These are phyloP conservation scores for Anas bernieri DNA, from an alignment of 2,797 vertebrate species.

Conservation along the genomic window DNA sequence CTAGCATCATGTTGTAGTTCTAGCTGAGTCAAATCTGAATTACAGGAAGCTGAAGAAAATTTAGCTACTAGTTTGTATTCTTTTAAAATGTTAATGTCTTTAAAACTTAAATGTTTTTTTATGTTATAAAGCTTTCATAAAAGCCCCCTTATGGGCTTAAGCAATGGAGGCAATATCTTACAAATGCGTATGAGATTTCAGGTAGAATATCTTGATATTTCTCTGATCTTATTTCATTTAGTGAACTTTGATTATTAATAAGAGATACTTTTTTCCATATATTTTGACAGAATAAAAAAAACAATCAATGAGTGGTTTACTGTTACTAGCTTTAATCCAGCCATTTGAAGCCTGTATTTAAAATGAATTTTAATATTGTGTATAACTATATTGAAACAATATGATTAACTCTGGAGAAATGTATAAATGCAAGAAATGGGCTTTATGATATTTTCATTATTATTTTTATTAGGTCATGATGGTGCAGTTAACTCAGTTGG, in stretches of 20 bases:
- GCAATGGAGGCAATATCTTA: neutral
- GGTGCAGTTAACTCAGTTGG: slow-evolving; percentile 84
- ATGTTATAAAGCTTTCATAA: neutral
- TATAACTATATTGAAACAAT: neutral
- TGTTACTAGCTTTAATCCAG: neutral
- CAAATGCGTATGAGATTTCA: neutral
- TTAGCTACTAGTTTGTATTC: neutral
- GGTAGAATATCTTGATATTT: neutral
- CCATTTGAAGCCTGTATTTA: neutral
- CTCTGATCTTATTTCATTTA: neutral
- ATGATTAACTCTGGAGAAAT: neutral
- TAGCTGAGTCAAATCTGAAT: neutral
- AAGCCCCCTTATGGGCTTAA: neutral
- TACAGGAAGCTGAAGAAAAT: neutral
- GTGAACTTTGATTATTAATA: neutral
- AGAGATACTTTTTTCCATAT: neutral
- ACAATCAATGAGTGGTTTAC: neutral
- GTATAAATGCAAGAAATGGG: neutral
- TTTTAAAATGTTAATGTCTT: neutral
- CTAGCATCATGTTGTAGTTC: neutral
- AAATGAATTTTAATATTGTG: neutral
- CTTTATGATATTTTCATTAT: neutral
- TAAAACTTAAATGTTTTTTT: neutral
- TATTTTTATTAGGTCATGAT: slow-evolving; percentile 83
- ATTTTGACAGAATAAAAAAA: neutral